These are phyloP conservation scores for Sceliomorpha sp. DNA, from an alignment of 2,888 invertebrate genomes.

Conservation along the genomic window DNA sequence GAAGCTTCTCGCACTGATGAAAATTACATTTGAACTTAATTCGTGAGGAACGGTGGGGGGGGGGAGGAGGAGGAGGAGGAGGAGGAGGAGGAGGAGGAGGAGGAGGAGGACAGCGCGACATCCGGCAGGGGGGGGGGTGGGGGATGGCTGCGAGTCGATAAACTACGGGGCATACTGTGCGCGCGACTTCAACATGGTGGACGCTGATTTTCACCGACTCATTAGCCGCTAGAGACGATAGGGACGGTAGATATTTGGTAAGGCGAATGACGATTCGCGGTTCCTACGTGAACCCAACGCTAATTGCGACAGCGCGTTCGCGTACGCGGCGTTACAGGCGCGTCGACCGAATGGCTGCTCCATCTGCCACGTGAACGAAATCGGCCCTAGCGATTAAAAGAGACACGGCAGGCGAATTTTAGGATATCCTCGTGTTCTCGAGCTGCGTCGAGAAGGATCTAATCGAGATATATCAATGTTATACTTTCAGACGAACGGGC, in stretches of 20 bases:
- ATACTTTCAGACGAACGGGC: slow-evolving; percentile 58
- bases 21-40: no score
- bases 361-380: background rate
- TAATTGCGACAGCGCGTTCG: background rate
- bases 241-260: no score
- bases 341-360: background rate
- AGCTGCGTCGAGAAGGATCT: slow-evolving; percentile 6
- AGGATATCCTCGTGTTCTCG: background rate
- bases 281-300: background rate
- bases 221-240: slow-evolving; percentile 32
- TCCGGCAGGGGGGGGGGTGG: slow-evolving; percentile 58
- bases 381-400: no score
- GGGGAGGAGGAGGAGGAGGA: slow-evolving; percentile 43
- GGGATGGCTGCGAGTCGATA: slow-evolving; percentile 77
- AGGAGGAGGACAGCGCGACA: slow-evolving; percentile 28
- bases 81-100: slow-evolving; percentile 17
- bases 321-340: background rate
- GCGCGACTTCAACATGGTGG: slow-evolving; percentile 76
- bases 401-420: background rate
- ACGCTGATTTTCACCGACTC: slow-evolving; percentile 67
- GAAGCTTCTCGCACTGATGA: no score
- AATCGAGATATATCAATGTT: slow-evolving; percentile 45
- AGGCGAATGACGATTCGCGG: no score
- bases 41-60: no score
- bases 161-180: slow-evolving; percentile 73